Evolutionary conservation across 2,113 vertebrate genomes (phyloP).

Genomic region (Hipposideros armiger): DNA sequence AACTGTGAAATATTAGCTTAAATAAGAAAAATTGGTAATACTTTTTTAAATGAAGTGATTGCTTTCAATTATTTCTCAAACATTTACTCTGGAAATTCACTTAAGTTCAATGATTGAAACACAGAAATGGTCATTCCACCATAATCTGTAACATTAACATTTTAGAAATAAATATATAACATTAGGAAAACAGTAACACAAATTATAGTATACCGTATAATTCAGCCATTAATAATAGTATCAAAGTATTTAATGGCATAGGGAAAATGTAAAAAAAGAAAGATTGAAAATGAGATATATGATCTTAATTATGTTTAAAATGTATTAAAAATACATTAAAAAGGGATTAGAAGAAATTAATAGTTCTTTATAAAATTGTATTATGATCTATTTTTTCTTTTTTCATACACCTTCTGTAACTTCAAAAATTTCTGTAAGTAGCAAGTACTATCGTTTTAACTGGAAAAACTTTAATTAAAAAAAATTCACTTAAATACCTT

Average conservation of each 20-base stretch:
- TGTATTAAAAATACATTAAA: not conserved
- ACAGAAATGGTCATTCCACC: not conserved
- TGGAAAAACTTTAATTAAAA: not conserved
- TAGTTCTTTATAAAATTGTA: not conserved
- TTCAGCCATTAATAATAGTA: not conserved
- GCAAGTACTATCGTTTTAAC: not conserved
- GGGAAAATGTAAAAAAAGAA: not conserved
- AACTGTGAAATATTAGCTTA: not conserved
- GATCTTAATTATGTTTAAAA: not conserved
- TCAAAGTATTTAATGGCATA: not conserved
- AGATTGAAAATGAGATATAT: not conserved
- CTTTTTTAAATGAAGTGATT: constrained; percentile 20
- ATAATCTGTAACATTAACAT: constrained; percentile 17
- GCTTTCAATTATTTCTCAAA: not conserved
- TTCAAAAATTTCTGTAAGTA: constrained; percentile 32
- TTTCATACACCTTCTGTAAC: not conserved
- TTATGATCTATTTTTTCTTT: constrained; percentile 9
- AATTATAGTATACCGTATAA: not conserved
- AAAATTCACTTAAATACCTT: not conserved
- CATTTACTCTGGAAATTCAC: not conserved
- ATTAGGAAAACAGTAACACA: constrained; percentile 20
- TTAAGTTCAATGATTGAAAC: constrained; percentile 18
- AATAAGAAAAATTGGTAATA: not conserved
- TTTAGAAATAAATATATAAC: constrained; percentile 39
- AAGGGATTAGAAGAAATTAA: not conserved